phyloP scores from a whole-genome alignment of 1,140 invertebrate species.

The Branchinecta lynchi region DNA sequence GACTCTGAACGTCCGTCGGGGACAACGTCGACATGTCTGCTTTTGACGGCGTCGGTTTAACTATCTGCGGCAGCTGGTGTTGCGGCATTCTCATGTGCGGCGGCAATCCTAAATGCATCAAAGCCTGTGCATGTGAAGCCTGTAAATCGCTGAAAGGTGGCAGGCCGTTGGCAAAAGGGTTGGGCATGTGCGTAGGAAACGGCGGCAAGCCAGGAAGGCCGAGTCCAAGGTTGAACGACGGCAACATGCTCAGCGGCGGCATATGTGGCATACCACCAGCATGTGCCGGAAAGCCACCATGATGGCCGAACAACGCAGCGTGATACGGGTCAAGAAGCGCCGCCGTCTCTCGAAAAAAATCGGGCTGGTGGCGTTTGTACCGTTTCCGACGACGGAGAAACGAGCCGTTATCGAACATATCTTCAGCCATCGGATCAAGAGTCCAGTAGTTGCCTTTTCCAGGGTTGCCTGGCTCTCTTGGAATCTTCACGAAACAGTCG shows the following conservation, averaged over 20 bases:
- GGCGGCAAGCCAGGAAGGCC: not conserved
- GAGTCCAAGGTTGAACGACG: not conserved
- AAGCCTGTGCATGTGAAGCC: not conserved
- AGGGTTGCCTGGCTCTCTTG: conserved; percentile 91
- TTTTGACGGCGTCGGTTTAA: not conserved
- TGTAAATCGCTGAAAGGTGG: not conserved
- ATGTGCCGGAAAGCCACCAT: conserved; percentile 10
- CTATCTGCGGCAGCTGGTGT: not conserved
- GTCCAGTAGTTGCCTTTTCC: conserved; percentile 99
- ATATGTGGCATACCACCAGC: not conserved
- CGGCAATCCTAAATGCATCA: not conserved
- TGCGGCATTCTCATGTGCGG: not conserved
- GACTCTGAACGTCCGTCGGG: not conserved
- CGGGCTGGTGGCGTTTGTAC: conserved; percentile 68
- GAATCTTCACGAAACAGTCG: conserved; percentile 98
- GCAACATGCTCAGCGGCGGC: not conserved
- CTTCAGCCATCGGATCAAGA: conserved; percentile 84
- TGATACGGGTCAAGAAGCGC: conserved; percentile 30
- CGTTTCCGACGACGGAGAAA: conserved; percentile 86
- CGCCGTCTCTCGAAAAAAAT: conserved; percentile 34
- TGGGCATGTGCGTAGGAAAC: not conserved
- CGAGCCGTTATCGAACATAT: conserved; percentile 99
- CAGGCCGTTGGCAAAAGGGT: conserved; percentile 6
- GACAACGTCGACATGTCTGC: not conserved
- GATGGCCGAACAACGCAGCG: conserved; percentile 25